Percentiles rank a stretch among this genome's conserved stretches.
phyloP scores from a whole-genome alignment of 2,888 invertebrate genomes.

The Cerceris ruficornis region DNA sequence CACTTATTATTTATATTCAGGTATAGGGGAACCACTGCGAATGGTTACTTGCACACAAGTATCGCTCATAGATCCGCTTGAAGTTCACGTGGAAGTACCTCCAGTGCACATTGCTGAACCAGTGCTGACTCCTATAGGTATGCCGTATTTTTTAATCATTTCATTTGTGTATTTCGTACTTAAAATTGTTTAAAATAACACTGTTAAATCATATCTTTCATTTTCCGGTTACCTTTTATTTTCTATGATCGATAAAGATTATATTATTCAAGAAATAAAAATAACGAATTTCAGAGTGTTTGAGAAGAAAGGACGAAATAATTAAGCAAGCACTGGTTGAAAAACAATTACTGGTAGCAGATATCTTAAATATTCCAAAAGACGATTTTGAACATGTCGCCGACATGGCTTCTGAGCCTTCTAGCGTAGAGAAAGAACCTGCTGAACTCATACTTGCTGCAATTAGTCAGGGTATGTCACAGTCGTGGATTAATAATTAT shows the following conservation, averaged over 20 bases:
- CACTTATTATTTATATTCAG: conserved; percentile 39
- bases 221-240: conserved; percentile 1
- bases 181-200: background rate
- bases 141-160: conserved; percentile 22
- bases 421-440: conserved; percentile 83
- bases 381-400: conserved; percentile 87
- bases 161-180: background rate
- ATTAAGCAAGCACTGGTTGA: conserved; percentile 88
- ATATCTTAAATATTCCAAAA: conserved; percentile 89
- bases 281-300: conserved; percentile 84
- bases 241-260: background rate
- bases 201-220: background rate
- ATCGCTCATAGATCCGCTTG: conserved; percentile 87
- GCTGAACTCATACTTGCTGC: conserved; percentile 88
- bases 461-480: conserved; percentile 85
- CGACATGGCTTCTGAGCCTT: conserved; percentile 86
- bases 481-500: background rate
- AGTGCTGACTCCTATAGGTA: conserved; percentile 90
- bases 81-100: conserved; percentile 88
- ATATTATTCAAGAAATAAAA: background rate
- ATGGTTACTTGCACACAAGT: conserved; percentile 84
- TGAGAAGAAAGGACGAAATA: conserved; percentile 88
- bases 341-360: conserved; percentile 89
- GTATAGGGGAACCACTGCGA: conserved; percentile 82
- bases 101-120: conserved; percentile 90